Percentiles rank a stretch among this genome's conserved stretches.
Conservation (phyloP, 1,140 invertebrate species). For the Parasteatoda tepidariorum region DNA sequence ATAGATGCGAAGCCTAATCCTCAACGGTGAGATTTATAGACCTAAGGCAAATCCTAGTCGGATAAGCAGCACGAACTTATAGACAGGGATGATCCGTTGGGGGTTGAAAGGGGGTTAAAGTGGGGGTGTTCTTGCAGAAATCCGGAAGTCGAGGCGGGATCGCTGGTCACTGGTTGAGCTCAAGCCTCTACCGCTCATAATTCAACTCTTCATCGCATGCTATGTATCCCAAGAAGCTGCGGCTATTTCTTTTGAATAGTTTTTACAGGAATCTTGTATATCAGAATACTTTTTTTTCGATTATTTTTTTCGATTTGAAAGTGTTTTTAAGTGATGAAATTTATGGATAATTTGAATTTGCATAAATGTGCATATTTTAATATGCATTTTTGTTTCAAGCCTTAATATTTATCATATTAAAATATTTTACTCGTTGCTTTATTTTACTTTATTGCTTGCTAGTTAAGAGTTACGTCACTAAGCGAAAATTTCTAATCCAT, state of each 20-base stretch:
- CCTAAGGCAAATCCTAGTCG: constrained; percentile 33
- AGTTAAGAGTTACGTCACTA: too few species aligned
- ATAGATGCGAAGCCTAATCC: constrained; percentile 49
- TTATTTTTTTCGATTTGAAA: too few species aligned
- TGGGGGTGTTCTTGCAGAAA: constrained; percentile 9
- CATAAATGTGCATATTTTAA: too few species aligned
- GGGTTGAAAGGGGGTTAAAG: background rate
- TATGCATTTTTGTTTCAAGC: too few species aligned
- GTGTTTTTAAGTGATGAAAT: too few species aligned
- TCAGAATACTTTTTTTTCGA: too few species aligned
- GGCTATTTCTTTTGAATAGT: background rate
- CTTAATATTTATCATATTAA: too few species aligned
- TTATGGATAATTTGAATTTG: too few species aligned
- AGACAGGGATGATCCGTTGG: constrained; percentile 25
- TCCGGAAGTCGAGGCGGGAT: constrained; percentile 51
- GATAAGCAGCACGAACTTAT: constrained; percentile 22
- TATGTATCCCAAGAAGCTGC: background rate
- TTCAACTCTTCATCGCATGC: constrained; percentile 40
- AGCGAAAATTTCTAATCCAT: too few species aligned
- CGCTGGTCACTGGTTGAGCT: constrained; percentile 43
- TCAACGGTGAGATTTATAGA: constrained; percentile 52
- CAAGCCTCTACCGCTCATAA: constrained; percentile 39
- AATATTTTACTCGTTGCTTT: too few species aligned
- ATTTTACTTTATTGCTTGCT: too few species aligned
- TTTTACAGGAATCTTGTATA: background rate